phyloP scores from a whole-genome alignment of 2,113 vertebrate genomes.

The Onychorhynchus coronatus region DNA sequence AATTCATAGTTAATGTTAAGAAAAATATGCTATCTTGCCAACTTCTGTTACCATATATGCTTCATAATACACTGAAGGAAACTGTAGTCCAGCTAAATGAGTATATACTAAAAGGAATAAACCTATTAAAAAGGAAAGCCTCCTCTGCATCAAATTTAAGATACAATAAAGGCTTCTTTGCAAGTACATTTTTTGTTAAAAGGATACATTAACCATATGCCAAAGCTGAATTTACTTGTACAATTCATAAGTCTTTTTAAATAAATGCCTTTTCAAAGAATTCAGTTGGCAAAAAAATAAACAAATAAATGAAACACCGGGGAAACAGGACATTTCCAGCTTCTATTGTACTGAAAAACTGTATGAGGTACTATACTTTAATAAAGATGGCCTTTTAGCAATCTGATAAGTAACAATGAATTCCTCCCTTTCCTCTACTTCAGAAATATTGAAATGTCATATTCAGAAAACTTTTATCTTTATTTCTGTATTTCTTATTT shows the following conservation, averaged over 20 bases:
- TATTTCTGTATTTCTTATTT: neutral
- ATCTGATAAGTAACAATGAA: neutral
- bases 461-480: neutral
- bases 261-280: neutral
- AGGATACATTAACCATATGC: neutral
- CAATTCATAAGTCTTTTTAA: neutral
- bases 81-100: neutral
- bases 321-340: neutral
- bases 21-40: neutral
- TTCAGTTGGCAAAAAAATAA: neutral
- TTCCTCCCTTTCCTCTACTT: neutral
- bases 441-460: neutral
- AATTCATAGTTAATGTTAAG: neutral
- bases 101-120: neutral
- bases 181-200: neutral
- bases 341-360: neutral
- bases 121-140: neutral
- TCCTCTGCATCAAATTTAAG: neutral
- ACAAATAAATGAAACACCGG: neutral
- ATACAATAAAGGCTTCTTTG: neutral
- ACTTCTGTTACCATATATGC: neutral
- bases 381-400: neutral
- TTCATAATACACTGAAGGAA: neutral
- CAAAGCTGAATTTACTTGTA: neutral
- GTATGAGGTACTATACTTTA: neutral